Percentiles rank a stretch among this genome's conserved stretches.
Evolutionary conservation across 2,888 invertebrate species (phyloP).

Genomic region (Epirrhoe alternata): DNA sequence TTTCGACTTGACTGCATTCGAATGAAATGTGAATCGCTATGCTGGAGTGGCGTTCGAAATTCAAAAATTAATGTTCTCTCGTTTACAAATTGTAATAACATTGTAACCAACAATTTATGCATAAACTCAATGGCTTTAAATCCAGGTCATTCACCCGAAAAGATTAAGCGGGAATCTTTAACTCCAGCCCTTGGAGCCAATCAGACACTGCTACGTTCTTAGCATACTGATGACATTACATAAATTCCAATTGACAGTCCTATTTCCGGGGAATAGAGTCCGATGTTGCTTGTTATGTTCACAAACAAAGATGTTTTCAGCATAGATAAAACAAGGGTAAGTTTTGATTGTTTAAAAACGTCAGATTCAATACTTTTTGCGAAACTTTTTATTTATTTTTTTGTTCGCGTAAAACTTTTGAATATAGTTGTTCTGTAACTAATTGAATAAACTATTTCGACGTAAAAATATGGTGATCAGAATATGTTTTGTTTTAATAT

Average conservation of each 20-base stretch:
- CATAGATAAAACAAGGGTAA: slow-evolving; percentile 30
- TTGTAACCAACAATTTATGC: slow-evolving; percentile 14
- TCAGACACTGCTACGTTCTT: slow-evolving; percentile 65
- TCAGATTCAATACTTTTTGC: slow-evolving; percentile 2
- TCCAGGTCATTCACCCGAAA: slow-evolving; percentile 67
- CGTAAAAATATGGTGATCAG: too few species aligned
- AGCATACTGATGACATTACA: slow-evolving; percentile 69
- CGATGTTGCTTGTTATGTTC: slow-evolving; percentile 30
- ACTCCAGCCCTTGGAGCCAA: slow-evolving; percentile 66
- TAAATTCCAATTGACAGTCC: slow-evolving; percentile 30
- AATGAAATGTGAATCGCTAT: too few species aligned
- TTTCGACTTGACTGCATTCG: too few species aligned
- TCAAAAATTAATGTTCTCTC: not conserved
- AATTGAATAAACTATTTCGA: too few species aligned
- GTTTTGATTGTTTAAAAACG: slow-evolving; percentile 20
- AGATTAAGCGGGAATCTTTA: slow-evolving; percentile 74
- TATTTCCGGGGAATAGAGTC: slow-evolving; percentile 32
- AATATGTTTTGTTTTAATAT: too few species aligned
- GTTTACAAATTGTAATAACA: slow-evolving; percentile 13
- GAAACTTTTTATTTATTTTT: not conserved
- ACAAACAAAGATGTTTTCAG: slow-evolving; percentile 37
- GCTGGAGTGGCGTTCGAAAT: not conserved
- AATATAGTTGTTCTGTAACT: too few species aligned
- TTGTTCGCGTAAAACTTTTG: not conserved
- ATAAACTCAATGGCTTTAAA: slow-evolving; percentile 63